phyloP scores from a whole-genome alignment of 2,888 invertebrate species.

The Cremastobaeus sp. region DNA sequence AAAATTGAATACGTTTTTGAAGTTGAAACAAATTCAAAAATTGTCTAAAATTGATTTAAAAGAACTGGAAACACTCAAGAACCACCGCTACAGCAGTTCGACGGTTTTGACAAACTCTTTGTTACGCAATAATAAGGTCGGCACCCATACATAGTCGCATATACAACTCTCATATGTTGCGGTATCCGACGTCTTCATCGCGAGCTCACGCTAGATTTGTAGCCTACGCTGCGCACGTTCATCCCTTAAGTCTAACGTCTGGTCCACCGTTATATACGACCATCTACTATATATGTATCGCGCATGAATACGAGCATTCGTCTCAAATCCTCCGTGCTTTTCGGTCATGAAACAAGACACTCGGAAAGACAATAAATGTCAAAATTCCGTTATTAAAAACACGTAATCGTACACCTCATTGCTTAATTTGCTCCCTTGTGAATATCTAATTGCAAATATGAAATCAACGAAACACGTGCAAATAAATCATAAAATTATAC shows the following conservation, averaged over 20 bases:
- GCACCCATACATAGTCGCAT: constrained; percentile 52
- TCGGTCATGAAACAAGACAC: constrained; percentile 34
- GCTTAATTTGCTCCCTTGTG: too few relatives aligned
- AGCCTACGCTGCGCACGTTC: constrained; percentile 72
- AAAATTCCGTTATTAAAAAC: constrained; percentile 50
- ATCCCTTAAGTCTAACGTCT: constrained; percentile 72
- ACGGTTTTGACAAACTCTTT: constrained; percentile 41
- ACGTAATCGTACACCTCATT: constrained; percentile 3
- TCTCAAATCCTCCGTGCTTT: constrained; percentile 69
- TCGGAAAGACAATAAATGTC: constrained; percentile 43
- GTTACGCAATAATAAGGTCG: constrained; percentile 22
- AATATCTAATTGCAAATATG: too few relatives aligned
- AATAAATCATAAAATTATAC: too few relatives aligned
- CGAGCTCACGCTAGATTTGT: constrained; percentile 74
- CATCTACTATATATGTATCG: constrained; percentile 68
- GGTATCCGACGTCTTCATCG: constrained; percentile 61
- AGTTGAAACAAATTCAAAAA: too few relatives aligned
- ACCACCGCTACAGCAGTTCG: too few relatives aligned
- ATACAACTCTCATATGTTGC: constrained; percentile 46
- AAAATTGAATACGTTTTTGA: too few relatives aligned
- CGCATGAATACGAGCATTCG: constrained; percentile 69
- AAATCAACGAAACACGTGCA: background rate
- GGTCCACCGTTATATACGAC: constrained; percentile 70
- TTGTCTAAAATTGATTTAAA: too few relatives aligned
- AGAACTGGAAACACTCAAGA: too few relatives aligned